These are phyloP conservation scores for Coregonus suidteri DNA, from an alignment of 2,797 vertebrate genomes.

Conservation along the genomic window DNA sequence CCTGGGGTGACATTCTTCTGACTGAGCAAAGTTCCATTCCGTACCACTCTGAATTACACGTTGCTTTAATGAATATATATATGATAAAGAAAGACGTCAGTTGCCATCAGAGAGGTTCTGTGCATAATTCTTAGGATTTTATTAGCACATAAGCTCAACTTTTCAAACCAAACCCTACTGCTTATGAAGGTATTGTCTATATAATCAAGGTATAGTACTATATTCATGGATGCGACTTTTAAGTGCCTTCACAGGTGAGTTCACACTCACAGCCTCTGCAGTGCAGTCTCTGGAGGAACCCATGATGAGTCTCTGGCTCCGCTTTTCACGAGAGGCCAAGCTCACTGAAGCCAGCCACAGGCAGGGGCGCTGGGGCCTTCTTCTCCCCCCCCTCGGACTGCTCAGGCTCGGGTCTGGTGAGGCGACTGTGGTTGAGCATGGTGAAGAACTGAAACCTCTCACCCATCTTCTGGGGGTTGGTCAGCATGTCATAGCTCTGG, in stretches of 20 bases:
- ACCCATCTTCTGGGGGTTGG: constrained; percentile 86
- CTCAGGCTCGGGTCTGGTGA: constrained; percentile 56
- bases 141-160: background rate
- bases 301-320: background rate
- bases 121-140: background rate
- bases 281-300: background rate
- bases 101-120: too few relatives aligned
- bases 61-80: too few relatives aligned
- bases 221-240: background rate
- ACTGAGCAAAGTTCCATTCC: background rate
- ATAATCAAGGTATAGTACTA: background rate
- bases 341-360: constrained; percentile 70
- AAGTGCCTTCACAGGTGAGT: background rate
- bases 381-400: constrained; percentile 45
- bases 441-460: constrained; percentile 89
- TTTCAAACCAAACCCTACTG: background rate
- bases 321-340: constrained; percentile 37
- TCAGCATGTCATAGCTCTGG: constrained; percentile 83
- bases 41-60: too few relatives aligned
- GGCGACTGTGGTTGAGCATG: constrained; percentile 80
- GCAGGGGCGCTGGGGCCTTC: constrained; percentile 39
- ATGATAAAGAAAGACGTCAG: too few relatives aligned
- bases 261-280: background rate
- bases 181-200: background rate
- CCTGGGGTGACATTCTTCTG: background rate